Evolutionary conservation across 2,888 invertebrate species (phyloP), one percentile per base, ranked within the genome.

Genomic region (Sphecodes monilicornis): DNA sequence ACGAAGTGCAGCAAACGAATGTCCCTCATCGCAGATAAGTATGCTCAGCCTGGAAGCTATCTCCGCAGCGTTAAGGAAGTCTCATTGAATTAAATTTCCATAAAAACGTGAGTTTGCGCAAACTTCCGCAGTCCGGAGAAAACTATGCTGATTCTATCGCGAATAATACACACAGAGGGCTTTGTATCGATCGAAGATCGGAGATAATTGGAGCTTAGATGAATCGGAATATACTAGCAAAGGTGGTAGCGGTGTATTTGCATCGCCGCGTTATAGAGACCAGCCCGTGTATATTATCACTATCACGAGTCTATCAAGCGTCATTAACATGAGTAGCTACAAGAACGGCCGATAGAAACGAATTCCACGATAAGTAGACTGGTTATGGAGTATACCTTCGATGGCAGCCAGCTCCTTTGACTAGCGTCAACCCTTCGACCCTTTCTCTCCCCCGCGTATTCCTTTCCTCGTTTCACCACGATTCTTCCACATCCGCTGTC

Each of bases 271-370:
- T 54, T 70, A 73, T 72, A 68, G 18, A 57, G 32, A 29, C 60
- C 22, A 39, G 39, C 10, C 16, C 41, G 18, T 29, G 77, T 73
- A 74, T 64, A 72, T 76, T 78, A 66, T 54, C 39, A 29, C 83
- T 74, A 84, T 84, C 75, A 84, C 73, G 73, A 36, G 83, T 77
- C 81, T 88, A 89, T 89, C 87, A 69, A 72, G 82, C 74, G 89
- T 86, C 90, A 86, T 90, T 89, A 90, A 91, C 88, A 87, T 79
- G 87, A 69, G 64, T 76, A 82, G 88, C 84, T 88, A 87, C 87
- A 86, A 86, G 87, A 77, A 81, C 78, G 57, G n/a, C 57, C 75
- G 87, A 90, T 90, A 90, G 87, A 84, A 88, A 91, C 80, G 90
- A 86, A 91, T 91, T 87, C 86, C 85, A 18, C 83, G 90, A 88